phyloP scores from a whole-genome alignment of 2,888 invertebrate genomes.

The Ptychoptera contaminata region DNA sequence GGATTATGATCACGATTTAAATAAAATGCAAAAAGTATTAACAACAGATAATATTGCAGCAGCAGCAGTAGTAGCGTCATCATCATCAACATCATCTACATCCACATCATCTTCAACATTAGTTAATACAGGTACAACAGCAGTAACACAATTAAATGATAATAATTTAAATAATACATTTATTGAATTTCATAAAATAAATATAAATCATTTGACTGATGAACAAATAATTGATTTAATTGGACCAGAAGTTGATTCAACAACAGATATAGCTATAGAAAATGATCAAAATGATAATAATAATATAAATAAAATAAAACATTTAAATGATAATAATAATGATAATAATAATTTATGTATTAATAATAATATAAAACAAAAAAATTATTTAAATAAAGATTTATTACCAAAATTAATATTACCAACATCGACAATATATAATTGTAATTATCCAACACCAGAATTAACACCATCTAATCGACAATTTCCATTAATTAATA shows the following conservation, averaged over 20 bases:
- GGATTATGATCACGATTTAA: constrained; percentile 11
- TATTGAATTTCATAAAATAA: background rate
- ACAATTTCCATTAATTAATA: background rate
- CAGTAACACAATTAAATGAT: background rate
- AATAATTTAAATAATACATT: background rate
- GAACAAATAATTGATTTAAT: constrained; percentile 11
- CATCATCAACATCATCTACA: background rate
- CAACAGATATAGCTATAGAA: constrained; percentile 2
- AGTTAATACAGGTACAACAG: background rate
- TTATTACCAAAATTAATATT: constrained; percentile 6
- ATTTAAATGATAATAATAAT: background rate
- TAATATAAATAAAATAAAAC: background rate
- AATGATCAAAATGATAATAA: background rate
- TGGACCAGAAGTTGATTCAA: constrained; percentile 17
- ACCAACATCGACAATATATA: background rate
- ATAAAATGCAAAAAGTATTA: constrained; percentile 1
- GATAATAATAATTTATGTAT: no score
- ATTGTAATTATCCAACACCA: background rate
- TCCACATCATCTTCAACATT: background rate
- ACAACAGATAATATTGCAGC: background rate
- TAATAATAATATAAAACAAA: no score
- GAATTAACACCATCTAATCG: constrained; percentile 1
- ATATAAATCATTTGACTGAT: constrained; percentile 1
- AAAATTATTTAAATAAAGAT: background rate
- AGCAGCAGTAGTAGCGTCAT: background rate